Percentiles rank a stretch among this genome's conserved stretches.
These are phyloP conservation scores for Ceratina australensis DNA, from an alignment of 1,140 invertebrate genomes.

Conservation along the genomic window DNA sequence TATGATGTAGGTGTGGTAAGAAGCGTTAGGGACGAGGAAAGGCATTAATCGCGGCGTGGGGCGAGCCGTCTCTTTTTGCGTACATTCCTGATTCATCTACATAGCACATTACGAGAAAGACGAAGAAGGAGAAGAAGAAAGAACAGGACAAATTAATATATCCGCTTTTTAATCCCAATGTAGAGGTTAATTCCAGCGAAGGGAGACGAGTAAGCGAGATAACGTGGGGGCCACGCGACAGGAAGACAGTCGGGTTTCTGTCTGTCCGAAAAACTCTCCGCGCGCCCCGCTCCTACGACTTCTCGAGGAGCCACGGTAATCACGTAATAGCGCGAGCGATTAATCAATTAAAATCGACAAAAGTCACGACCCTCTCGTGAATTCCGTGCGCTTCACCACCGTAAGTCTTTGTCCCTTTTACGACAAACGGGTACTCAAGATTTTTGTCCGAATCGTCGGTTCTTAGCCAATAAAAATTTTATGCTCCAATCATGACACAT, in stretches of 20 bases:
- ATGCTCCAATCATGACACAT: no score
- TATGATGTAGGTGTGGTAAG: no score
- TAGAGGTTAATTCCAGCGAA: slow-evolving; percentile 75
- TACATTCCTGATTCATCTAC: slow-evolving; percentile 30
- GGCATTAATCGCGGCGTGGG: no score
- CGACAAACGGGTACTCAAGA: slow-evolving; percentile 29
- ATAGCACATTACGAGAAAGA: slow-evolving; percentile 24
- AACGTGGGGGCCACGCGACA: slow-evolving; percentile 76
- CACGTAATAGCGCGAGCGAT: slow-evolving; percentile 70
- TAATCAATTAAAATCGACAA: slow-evolving; percentile 72
- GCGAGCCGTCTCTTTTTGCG: slow-evolving; percentile 6
- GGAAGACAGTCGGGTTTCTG: slow-evolving; percentile 68
- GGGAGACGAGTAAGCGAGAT: slow-evolving; percentile 75
- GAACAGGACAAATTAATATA: slow-evolving; percentile 75
- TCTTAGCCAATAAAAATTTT: not conserved
- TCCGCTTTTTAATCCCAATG: slow-evolving; percentile 80
- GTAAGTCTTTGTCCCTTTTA: slow-evolving; percentile 18
- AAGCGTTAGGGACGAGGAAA: no score
- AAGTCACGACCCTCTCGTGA: slow-evolving; percentile 65
- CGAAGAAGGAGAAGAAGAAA: slow-evolving; percentile 22
- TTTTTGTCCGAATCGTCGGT: slow-evolving; percentile 6
- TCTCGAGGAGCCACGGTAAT: slow-evolving; percentile 64
- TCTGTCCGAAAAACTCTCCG: slow-evolving; percentile 25
- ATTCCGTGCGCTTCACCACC: slow-evolving; percentile 52
- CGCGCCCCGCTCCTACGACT: not conserved